A percentile compares a stretch with the other conserved stretches of the same genome.
phyloP scores from a whole-genome alignment of 2,888 invertebrate genomes.

The Sarcophaga variegata region DNA sequence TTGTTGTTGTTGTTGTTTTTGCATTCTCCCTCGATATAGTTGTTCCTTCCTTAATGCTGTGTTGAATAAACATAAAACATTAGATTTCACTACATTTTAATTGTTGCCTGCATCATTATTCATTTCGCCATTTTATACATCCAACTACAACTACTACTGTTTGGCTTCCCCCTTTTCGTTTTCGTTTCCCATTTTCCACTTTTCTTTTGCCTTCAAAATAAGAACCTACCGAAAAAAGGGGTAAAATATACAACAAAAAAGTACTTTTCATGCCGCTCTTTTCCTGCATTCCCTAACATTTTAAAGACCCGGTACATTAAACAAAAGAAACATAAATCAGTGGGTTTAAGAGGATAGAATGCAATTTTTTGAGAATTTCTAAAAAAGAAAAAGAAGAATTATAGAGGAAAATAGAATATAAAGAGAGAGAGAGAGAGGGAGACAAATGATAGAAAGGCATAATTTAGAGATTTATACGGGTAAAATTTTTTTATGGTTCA shows the following conservation, averaged over 20 bases:
- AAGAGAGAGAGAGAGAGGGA: too few relatives aligned
- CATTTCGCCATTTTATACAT: conserved; percentile 23
- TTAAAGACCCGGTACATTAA: not conserved
- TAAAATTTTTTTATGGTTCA: not conserved
- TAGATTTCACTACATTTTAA: conserved; percentile 55
- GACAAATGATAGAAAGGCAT: conserved; percentile 13
- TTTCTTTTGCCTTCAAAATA: not conserved
- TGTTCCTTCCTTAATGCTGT: conserved; percentile 39
- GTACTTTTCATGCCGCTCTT: not conserved
- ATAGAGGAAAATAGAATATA: too few relatives aligned
- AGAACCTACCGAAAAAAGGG: not conserved
- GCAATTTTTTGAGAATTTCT: not conserved
- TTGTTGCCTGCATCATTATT: conserved; percentile 63
- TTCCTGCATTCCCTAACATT: too few relatives aligned
- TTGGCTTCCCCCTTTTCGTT: not conserved
- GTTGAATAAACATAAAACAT: conserved; percentile 55
- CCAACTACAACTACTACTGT: too few relatives aligned
- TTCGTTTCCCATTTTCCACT: not conserved
- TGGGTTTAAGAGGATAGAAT: conserved; percentile 7
- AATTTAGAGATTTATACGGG: not conserved
- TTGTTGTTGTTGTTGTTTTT: not conserved
- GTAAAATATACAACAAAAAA: not conserved
- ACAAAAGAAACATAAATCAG: conserved; percentile 24
- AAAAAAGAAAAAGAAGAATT: not conserved
- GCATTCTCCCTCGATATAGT: not conserved